Evolutionary conservation across 2,113 vertebrate genomes (phyloP), one percentile per base, ranked within the genome.

Genomic region (Arizona elegans): DNA sequence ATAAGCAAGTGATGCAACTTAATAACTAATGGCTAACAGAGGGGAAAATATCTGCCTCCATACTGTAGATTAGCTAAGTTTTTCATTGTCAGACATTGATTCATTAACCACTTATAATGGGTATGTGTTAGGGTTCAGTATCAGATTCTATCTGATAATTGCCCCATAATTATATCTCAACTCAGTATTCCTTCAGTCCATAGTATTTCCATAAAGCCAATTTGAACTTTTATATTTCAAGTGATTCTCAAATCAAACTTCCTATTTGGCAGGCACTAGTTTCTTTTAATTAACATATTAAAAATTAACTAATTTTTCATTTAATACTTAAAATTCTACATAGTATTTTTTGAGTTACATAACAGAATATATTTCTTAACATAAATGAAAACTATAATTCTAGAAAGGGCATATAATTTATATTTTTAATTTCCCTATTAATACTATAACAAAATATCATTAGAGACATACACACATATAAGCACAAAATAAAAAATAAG

Each of bases 11-110:
- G 91, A 90, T 94, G 95, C 19, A 94, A 95, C 86, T 94, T 95
- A 96, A 95, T 95, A 96, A 96, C 87, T 91, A 85, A 97, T 59
- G 91, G 87, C 59, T 96, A 96, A 89, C 95, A 94, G 90, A 88
- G 94, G 88, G 92, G 96, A 96, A 96, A 93, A 87, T 91, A 94
- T 92, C 87, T 95, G 94, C 87, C 95, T 97, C 95, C 96, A 93
- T 91, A 94, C 81, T 96, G 89, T 93, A 94, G 88, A 95, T 96
- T 94, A 94, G 5, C 8, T 54, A 59, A 86, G 95, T 96, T 96
- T 95, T 96, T 96, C 91, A 96, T 26, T 58, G 53, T 50, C 65
- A 58, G 87, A 58, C 38, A 52, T 26, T 59, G 92, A 92, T 92
- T 85, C 65, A 92, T 92, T 89, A 92, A 89, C 65, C 54, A 92